These are phyloP conservation scores for Scartelaos histophorus DNA, from an alignment of 2,113 vertebrate species.

Conservation along the genomic window DNA sequence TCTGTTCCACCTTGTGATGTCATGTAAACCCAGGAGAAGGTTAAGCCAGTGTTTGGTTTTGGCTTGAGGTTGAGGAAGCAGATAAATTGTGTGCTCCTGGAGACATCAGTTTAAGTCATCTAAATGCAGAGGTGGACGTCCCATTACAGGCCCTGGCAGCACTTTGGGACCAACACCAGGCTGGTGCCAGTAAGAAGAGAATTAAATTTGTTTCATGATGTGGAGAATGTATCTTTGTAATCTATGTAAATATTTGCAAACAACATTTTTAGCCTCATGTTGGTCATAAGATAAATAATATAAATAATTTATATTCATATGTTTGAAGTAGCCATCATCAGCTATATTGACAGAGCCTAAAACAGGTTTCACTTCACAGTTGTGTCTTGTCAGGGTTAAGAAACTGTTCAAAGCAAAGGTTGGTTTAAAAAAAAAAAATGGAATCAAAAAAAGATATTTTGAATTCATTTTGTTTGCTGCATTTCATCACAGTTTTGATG, in stretches of 20 bases:
- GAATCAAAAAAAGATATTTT: too few relatives aligned
- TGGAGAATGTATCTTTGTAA: not conserved
- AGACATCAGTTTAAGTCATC: not conserved
- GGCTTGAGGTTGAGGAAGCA: not conserved
- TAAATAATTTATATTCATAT: too few relatives aligned
- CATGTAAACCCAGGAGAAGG: not conserved
- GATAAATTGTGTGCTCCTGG: not conserved
- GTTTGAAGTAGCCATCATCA: too few relatives aligned
- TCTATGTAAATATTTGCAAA: not conserved
- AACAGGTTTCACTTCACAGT: too few relatives aligned
- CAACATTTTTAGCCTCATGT: not conserved
- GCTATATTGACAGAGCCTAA: too few relatives aligned
- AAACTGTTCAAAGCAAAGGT: too few relatives aligned
- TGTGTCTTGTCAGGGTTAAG: too few relatives aligned
- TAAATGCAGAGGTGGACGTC: not conserved
- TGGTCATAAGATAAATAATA: not conserved
- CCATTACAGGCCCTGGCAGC: constrained; percentile 2
- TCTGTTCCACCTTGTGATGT: too few relatives aligned
- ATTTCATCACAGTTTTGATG: too few relatives aligned
- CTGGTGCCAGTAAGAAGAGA: not conserved
- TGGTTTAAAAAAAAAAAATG: too few relatives aligned
- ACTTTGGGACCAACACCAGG: not conserved
- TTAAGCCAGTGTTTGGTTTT: not conserved
- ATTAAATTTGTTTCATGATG: constrained; percentile 4
- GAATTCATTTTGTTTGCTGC: too few relatives aligned